Percentiles rank a stretch among this genome's conserved stretches.
These are phyloP conservation scores for Lutjanus erythropterus DNA, from an alignment of 2,113 vertebrate species.

Conservation along the genomic window DNA sequence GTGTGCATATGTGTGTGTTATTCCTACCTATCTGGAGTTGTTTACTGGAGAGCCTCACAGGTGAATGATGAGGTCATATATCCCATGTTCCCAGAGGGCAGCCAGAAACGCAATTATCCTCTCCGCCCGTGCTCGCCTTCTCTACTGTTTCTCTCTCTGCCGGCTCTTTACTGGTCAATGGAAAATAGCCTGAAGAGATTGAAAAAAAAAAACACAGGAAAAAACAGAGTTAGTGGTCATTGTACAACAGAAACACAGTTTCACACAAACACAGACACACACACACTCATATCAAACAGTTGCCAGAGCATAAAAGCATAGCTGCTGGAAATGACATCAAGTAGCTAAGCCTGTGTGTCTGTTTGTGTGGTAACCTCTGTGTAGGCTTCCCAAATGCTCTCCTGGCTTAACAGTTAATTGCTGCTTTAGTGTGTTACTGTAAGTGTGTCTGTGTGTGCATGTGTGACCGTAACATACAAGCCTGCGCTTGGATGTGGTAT, in stretches of 20 bases:
- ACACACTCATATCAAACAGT: slow-evolving; percentile 40
- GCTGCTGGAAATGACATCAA: slow-evolving; percentile 68
- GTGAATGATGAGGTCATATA: slow-evolving; percentile 81
- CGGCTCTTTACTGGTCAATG: slow-evolving; percentile 48
- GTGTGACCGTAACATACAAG: slow-evolving; percentile 26
- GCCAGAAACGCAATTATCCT: slow-evolving; percentile 75
- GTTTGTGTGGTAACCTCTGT: slow-evolving; percentile 41
- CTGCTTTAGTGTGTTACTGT: slow-evolving; percentile 47
- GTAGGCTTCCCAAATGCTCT: slow-evolving; percentile 42
- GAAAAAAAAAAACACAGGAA: slow-evolving; percentile 56
- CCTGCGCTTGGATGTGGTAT: slow-evolving; percentile 25
- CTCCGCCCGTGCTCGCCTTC: slow-evolving; percentile 52
- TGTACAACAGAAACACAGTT: slow-evolving; percentile 40
- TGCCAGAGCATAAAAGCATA: slow-evolving; percentile 42
- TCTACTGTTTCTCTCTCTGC: slow-evolving; percentile 51
- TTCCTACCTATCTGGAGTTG: slow-evolving; percentile 68
- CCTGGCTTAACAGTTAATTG: slow-evolving; percentile 63
- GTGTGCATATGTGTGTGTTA: background rate
- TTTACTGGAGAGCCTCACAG: slow-evolving; percentile 75
- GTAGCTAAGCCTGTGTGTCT: slow-evolving; percentile 39
- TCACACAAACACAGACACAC: slow-evolving; percentile 27
- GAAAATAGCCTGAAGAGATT: slow-evolving; percentile 59
- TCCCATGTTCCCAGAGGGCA: slow-evolving; percentile 80
- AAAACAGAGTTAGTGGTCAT: slow-evolving; percentile 38
- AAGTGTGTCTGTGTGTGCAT: slow-evolving; percentile 41